Conservation (phyloP, 2,888 invertebrate species). For the Archaeoteleia sp. region DNA sequence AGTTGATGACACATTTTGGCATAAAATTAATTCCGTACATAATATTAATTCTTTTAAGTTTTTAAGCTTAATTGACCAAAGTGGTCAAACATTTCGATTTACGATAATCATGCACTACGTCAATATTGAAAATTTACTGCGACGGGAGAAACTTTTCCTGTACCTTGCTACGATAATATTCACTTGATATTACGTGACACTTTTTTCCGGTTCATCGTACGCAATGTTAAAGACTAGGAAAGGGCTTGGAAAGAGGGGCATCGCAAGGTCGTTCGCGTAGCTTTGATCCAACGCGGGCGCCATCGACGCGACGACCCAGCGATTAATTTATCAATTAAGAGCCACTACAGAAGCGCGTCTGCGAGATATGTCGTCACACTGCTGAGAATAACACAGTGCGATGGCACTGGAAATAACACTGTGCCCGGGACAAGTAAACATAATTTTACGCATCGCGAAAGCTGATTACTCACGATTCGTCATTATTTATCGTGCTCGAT, state of each 20-base stretch:
- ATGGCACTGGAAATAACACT: background rate
- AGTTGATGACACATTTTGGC: too few relatives aligned
- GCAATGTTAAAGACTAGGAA: constrained; percentile 7
- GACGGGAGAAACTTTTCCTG: too few relatives aligned
- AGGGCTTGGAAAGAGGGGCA: constrained; percentile 4
- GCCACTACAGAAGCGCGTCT: background rate
- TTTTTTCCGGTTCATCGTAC: constrained; percentile 3
- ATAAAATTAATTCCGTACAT: too few relatives aligned
- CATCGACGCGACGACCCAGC: constrained; percentile 19
- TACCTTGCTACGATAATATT: too few relatives aligned
- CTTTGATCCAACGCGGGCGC: constrained; percentile 13
- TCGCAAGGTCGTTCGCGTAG: constrained; percentile 6
- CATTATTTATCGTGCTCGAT: too few relatives aligned
- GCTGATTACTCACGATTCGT: background rate
- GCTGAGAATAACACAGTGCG: constrained; percentile 2
- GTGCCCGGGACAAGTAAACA: background rate
- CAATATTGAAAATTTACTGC: too few relatives aligned
- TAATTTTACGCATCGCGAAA: background rate
- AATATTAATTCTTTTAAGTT: too few relatives aligned
- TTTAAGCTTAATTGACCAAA: too few relatives aligned
- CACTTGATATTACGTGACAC: background rate
- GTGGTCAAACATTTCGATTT: too few relatives aligned
- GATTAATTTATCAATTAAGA: constrained; percentile 16
- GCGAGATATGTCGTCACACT: background rate
- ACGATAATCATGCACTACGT: too few relatives aligned